A percentile compares a stretch with the other conserved stretches of the same genome.
These are phyloP conservation scores for Sparus aurata DNA, from an alignment of 2,797 vertebrate genomes.

Conservation along the genomic window DNA sequence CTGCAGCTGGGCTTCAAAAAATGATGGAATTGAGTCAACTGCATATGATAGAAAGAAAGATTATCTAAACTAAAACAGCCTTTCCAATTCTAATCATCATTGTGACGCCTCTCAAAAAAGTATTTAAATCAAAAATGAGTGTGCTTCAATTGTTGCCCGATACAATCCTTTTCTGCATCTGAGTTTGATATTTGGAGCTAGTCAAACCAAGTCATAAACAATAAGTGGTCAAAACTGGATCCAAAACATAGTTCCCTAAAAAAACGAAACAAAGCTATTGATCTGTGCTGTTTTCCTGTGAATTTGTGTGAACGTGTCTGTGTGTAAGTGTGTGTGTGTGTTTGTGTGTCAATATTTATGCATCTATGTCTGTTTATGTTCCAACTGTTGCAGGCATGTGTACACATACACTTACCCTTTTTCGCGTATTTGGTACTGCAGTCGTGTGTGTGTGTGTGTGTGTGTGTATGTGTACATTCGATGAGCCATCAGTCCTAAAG, in stretches of 20 bases:
- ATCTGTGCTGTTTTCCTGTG: conserved; percentile 55
- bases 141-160: conserved; percentile 56
- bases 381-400: conserved; percentile 55
- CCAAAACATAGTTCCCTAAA: conserved; percentile 72
- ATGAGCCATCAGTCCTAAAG: conserved; percentile 72
- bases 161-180: conserved; percentile 59
- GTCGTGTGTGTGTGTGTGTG: conserved; percentile 17
- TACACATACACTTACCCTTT: conserved; percentile 27
- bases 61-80: conserved; percentile 55
- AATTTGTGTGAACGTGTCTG: conserved; percentile 39
- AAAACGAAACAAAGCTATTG: conserved; percentile 74
- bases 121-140: conserved; percentile 65
- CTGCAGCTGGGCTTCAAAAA: conserved; percentile 13
- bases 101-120: conserved; percentile 51
- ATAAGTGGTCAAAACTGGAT: conserved; percentile 73
- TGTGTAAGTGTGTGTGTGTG: conserved; percentile 30
- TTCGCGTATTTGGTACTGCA: not conserved
- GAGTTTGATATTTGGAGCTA: conserved; percentile 72
- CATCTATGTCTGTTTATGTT: conserved; percentile 60
- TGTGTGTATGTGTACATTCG: conserved; percentile 36
- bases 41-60: conserved; percentile 21
- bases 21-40: conserved; percentile 44
- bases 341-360: conserved; percentile 65
- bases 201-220: conserved; percentile 61
- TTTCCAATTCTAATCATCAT: conserved; percentile 44